A percentile compares a stretch with the other conserved stretches of the same genome.
These are phyloP conservation scores for Spodoptera frugiperda DNA, from an alignment of 1,140 invertebrate genomes.

Conservation along the genomic window DNA sequence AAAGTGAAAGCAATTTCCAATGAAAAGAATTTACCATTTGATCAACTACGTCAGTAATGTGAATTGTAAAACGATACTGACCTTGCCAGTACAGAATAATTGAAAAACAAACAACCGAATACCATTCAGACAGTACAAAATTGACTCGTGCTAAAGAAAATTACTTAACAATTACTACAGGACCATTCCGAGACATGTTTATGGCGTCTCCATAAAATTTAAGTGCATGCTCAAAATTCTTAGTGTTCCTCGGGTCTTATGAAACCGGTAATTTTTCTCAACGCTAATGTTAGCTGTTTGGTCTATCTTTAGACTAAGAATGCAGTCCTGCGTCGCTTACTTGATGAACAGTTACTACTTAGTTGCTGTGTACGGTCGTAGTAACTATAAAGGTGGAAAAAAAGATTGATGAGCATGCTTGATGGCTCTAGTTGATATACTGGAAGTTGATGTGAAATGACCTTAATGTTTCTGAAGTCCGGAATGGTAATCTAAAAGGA, in stretches of 20 bases:
- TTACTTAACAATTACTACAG: constrained; percentile 2
- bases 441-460: background rate
- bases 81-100: too few relatives aligned
- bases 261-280: constrained; percentile 43
- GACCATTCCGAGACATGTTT: background rate
- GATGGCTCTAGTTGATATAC: background rate
- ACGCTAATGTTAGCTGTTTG: constrained; percentile 32
- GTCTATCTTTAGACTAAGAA: constrained; percentile 42
- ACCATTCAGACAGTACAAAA: background rate
- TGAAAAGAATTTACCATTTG: too few relatives aligned
- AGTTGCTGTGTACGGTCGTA: constrained; percentile 1
- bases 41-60: too few relatives aligned
- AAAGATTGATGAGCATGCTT: background rate
- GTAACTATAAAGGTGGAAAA: background rate
- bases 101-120: background rate
- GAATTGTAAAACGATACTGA: too few relatives aligned
- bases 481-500: background rate
- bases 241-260: too few relatives aligned
- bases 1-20: too few relatives aligned
- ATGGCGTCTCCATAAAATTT: constrained; percentile 21
- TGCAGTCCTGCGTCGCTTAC: background rate
- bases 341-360: constrained; percentile 33
- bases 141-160: background rate
- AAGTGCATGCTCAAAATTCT: constrained; percentile 21
- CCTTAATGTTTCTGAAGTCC: background rate